These are phyloP conservation scores for Pavo muticus DNA, from an alignment of 2,113 vertebrate species.

Conservation along the genomic window DNA sequence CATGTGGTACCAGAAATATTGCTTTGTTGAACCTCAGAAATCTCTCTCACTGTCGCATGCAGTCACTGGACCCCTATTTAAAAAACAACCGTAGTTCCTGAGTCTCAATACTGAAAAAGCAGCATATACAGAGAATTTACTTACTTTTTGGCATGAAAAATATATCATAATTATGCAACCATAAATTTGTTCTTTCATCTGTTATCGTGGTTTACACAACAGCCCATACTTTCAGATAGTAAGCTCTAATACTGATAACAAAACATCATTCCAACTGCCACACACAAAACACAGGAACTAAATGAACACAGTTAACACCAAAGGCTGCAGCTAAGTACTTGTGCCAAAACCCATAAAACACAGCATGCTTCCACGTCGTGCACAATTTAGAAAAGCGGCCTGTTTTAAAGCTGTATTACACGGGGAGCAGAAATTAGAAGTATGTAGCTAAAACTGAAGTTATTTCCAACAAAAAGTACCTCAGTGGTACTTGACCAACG, in stretches of 20 bases:
- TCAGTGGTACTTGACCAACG: not conserved
- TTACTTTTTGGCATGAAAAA: not conserved
- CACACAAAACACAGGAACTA: not conserved
- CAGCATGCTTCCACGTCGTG: accelerated
- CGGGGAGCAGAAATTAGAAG: not conserved
- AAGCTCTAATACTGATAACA: not conserved
- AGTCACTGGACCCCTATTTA: not conserved
- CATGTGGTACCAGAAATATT: not conserved
- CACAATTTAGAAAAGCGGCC: too few species aligned
- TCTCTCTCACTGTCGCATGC: not conserved
- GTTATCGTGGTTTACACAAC: not conserved
- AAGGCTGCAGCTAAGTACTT: not conserved
- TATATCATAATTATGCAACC: not conserved
- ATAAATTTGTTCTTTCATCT: not conserved
- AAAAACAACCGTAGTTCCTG: not conserved
- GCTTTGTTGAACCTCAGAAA: not conserved
- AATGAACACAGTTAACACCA: not conserved
- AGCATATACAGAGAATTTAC: accelerated
- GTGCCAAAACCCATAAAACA: not conserved
- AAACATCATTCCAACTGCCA: not conserved
- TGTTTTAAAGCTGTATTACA: not conserved
- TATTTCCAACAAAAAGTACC: not conserved
- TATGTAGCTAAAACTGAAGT: not conserved
- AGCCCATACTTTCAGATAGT: not conserved
- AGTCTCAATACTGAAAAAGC: not conserved